Evolutionary conservation across 2,888 invertebrate species (phyloP), one percentile per base, ranked within the genome.

Genomic region (Ophioninae sp.): DNA sequence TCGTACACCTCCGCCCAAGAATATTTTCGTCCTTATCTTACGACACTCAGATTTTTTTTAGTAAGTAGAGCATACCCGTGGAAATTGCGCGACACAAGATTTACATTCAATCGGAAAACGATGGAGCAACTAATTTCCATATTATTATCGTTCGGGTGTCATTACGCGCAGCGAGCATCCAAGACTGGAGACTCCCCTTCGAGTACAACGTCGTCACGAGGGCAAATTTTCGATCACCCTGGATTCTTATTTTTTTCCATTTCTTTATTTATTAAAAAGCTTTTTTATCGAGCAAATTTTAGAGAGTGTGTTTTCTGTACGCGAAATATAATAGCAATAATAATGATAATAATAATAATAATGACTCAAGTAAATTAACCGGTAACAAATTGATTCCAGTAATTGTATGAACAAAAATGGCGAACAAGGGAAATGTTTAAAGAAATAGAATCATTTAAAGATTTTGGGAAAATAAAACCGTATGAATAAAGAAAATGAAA

Each of bases 61-160:
- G 51, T 51, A 51, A 51, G 51, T 23, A 75, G 59, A 30, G 58
- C 23, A 41, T 67, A 69, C 37, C 13, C n/a, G n/a, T 51, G 51
- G 20, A 65, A 76, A 76, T 76, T 76, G 58, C 22, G 41, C 69
- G 58, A 22, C 64, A 64, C 51, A 69, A 61, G 74, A 73, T 69
- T 69, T 39, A 22, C 65, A 75, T 82, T 79, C 71, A 67, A 82
- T 82, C 64, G 75, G 67, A 76, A 76, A 76, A 76, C 75, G 75
- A 67, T 76, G 67, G 65, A 76, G 41, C 37, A 56, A 65, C 58
- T 76, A 76, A 76, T 76, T 76, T 76, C 75, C 75, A 76, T 76
- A 67, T 67, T 41, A 76, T 76, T 76, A 76, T 76, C 75, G 58
- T 39, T 67, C 75, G 41, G 58, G 67, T 76, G 23, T 67, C 65